Conservation (phyloP, 1,140 invertebrate species). For the Lamellibrachia luymesi region DNA sequence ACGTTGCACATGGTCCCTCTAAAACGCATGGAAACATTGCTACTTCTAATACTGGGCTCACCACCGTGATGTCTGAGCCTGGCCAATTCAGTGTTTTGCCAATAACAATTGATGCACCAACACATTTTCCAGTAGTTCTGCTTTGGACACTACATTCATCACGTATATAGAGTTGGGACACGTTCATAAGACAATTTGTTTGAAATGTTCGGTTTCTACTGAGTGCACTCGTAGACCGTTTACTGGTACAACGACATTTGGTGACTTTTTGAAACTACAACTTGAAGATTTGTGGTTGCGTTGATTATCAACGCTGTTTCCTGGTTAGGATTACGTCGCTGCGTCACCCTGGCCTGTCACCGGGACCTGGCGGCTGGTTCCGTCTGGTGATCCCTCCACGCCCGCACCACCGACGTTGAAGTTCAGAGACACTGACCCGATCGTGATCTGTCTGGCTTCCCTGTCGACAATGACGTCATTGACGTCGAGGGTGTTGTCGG, state of each 20-base stretch:
- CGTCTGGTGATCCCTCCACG: not conserved
- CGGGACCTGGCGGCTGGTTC: not conserved
- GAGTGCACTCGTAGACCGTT: not conserved
- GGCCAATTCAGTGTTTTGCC: not conserved
- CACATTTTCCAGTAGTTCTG: not conserved
- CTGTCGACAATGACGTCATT: not conserved
- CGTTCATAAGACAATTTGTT: not conserved
- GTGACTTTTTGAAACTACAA: not conserved
- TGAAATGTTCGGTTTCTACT: not conserved
- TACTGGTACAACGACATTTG: too few relatives aligned
- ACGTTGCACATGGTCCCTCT: not conserved
- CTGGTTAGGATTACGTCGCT: not conserved
- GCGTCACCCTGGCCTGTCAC: not conserved
- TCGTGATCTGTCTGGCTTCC: not conserved
- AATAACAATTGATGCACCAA: not conserved
- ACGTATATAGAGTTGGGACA: not conserved
- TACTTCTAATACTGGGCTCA: not conserved
- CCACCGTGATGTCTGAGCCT: too few relatives aligned
- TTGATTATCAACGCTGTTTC: not conserved
- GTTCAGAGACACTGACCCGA: not conserved
- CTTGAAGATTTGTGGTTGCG: not conserved
- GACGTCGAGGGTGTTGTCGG: not conserved
- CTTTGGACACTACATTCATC: not conserved
- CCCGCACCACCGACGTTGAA: not conserved
- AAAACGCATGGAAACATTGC: not conserved